Conservation (phyloP, 1,140 invertebrate genomes). For the Papilio glaucus region DNA sequence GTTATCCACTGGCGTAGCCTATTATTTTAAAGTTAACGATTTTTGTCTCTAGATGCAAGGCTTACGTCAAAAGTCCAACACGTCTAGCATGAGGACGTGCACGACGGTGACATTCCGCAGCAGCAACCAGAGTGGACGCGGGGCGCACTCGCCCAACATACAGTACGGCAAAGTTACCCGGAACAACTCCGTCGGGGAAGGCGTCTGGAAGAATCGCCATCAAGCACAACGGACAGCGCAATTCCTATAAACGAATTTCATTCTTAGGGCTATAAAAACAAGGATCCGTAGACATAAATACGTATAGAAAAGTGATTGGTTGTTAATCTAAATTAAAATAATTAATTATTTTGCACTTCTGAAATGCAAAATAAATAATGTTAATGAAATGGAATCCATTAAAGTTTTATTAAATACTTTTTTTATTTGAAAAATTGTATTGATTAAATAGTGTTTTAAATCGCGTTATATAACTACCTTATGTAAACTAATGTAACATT, state of each 20-base stretch:
- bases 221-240: conserved; percentile 48
- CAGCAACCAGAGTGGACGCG: conserved; percentile 49
- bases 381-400: no score
- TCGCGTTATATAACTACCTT: no score
- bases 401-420: no score
- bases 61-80: conserved; percentile 78
- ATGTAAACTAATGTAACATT: no score
- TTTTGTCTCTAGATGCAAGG: conserved; percentile 69
- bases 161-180: conserved; percentile 59
- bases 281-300: neutral
- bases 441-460: no score
- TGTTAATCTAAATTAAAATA: neutral
- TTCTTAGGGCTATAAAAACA: neutral
- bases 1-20: no score
- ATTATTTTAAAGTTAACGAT: no score
- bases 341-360: no score
- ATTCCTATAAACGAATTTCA: conserved; percentile 46
- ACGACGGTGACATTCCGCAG: conserved; percentile 71
- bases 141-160: conserved; percentile 42
- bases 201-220: conserved; percentile 55
- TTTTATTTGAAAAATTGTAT: no score
- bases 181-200: conserved; percentile 48
- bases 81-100: conserved; percentile 68
- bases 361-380: no score
- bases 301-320: neutral